phyloP scores from a whole-genome alignment of 2,797 vertebrate genomes.

The Aldrovandia affinis region DNA sequence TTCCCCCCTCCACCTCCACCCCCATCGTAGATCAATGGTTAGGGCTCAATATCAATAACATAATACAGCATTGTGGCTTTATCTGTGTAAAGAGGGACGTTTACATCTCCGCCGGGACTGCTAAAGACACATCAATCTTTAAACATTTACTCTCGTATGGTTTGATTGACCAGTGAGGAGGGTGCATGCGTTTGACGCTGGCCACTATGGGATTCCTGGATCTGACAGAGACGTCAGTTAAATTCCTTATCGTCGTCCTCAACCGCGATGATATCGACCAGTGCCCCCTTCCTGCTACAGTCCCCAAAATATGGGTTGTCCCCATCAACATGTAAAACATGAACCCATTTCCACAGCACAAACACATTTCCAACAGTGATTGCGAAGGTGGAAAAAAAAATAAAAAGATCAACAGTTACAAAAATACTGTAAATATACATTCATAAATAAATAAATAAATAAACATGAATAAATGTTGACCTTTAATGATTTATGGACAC shows the following conservation, averaged over 20 bases:
- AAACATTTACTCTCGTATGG: neutral
- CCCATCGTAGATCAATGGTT: neutral
- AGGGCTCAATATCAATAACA: conserved; percentile 7
- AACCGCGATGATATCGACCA: neutral
- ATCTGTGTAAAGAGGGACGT: neutral
- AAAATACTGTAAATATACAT: neutral
- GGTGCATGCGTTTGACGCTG: neutral
- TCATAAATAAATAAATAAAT: neutral
- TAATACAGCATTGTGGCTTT: neutral
- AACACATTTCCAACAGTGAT: neutral
- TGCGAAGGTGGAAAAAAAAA: neutral
- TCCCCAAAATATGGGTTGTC: neutral
- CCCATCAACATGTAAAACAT: neutral
- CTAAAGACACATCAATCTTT: conserved; percentile 1
- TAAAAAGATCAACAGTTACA: neutral
- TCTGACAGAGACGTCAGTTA: neutral
- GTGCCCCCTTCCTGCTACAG: neutral
- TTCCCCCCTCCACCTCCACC: neutral
- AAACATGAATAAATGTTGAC: neutral
- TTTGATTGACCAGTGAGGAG: neutral
- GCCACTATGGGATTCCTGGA: neutral
- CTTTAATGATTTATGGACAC: neutral
- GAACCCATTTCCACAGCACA: neutral
- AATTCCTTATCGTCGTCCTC: neutral
- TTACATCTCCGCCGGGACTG: neutral